Percentiles rank a stretch among this genome's conserved stretches.
Evolutionary conservation across 2,797 vertebrate species (phyloP).

Genomic region (Pterois miles): DNA sequence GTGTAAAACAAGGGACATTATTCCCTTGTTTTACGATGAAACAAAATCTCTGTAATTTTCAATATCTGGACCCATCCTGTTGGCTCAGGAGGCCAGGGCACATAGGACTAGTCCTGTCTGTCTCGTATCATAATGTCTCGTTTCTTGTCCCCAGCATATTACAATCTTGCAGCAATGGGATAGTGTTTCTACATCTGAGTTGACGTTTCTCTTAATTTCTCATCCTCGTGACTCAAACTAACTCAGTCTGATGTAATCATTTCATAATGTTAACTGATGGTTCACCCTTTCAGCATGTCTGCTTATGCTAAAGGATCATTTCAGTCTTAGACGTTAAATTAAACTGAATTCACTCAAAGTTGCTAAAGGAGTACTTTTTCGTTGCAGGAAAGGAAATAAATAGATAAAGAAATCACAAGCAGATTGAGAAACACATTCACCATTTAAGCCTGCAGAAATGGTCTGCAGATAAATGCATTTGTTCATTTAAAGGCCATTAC

Average conservation of each 20-base stretch:
- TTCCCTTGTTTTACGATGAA: constrained; percentile 35
- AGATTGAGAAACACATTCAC: neutral
- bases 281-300: constrained; percentile 32
- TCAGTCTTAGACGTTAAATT: constrained; percentile 6
- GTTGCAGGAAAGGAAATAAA: neutral
- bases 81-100: neutral
- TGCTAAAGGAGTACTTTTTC: neutral
- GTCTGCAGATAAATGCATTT: neutral
- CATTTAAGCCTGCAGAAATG: neutral
- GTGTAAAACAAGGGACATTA: constrained; percentile 42
- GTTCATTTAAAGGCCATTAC: neutral
- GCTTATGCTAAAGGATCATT: neutral
- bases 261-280: constrained; percentile 28
- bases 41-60: constrained; percentile 16
- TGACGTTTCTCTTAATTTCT: constrained; percentile 16
- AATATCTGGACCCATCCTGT: neutral
- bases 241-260: constrained; percentile 32
- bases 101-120: neutral
- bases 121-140: neutral
- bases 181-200: neutral
- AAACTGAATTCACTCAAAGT: neutral
- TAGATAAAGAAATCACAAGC: neutral
- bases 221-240: neutral
- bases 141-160: neutral
- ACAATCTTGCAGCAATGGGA: neutral